Evolutionary conservation across 1,140 invertebrate species (phyloP).

Genomic region (Callitettix versicolor): DNA sequence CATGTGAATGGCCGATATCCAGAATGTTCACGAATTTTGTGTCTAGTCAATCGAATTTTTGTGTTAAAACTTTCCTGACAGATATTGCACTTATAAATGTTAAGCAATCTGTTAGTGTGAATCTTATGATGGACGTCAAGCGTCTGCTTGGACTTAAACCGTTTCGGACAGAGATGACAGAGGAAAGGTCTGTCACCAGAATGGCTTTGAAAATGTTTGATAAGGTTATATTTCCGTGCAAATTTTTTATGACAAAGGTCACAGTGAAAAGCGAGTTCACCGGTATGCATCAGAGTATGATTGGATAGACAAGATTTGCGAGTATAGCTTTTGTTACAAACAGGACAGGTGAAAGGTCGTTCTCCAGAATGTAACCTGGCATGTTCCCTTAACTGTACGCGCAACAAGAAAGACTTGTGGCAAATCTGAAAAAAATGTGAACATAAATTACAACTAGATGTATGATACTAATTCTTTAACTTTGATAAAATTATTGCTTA

Average conservation of each 20-base stretch:
- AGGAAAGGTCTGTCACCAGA: not conserved
- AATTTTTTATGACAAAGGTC: not conserved
- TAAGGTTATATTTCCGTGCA: slow-evolving; percentile 3
- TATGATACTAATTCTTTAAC: too few species aligned
- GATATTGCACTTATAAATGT: not conserved
- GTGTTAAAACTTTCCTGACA: slow-evolving; percentile 5
- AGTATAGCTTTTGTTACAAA: slow-evolving; percentile 57
- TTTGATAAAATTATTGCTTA: too few species aligned
- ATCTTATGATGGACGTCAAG: not conserved
- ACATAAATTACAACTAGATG: too few species aligned
- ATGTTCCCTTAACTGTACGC: slow-evolving; percentile 7
- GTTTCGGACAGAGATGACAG: not conserved
- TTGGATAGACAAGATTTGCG: not conserved
- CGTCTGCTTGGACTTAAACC: slow-evolving; percentile 7
- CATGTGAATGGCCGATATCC: slow-evolving; percentile 8
- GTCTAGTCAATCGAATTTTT: not conserved
- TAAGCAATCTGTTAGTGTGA: not conserved
- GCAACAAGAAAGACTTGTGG: not conserved
- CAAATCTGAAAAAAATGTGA: slow-evolving; percentile 6
- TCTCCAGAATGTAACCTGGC: slow-evolving; percentile 52
- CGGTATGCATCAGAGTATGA: not conserved
- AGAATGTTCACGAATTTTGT: slow-evolving; percentile 3
- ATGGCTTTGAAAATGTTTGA: slow-evolving; percentile 4
- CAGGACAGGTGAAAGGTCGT: slow-evolving; percentile 57
- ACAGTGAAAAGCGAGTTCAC: slow-evolving; percentile 2